phyloP scores from a whole-genome alignment of 2,888 invertebrate species.

The Zygothrica quintamaculata region DNA sequence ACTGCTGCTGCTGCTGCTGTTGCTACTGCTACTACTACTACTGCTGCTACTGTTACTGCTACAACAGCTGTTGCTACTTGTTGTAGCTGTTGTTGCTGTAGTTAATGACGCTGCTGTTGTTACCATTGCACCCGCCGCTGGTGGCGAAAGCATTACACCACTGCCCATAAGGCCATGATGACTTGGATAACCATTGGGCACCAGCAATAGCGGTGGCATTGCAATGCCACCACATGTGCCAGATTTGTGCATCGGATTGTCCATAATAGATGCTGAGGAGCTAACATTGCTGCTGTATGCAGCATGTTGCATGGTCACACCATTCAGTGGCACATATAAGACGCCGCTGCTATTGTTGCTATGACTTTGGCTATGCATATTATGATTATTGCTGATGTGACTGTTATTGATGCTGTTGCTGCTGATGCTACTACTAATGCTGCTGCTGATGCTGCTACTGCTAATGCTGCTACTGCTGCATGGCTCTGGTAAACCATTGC shows the following conservation, averaged over 20 bases:
- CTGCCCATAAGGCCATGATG: conserved; percentile 32
- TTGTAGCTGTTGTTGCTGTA: conserved; percentile 14
- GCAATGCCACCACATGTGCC: conserved; percentile 19
- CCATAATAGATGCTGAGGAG: conserved; percentile 27
- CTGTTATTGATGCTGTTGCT: conserved; percentile 33
- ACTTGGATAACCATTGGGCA: conserved; percentile 56
- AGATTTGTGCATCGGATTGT: conserved; percentile 36
- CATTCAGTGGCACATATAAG: conserved; percentile 63
- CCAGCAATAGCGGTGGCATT: conserved; percentile 40
- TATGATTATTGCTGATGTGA: conserved; percentile 14
- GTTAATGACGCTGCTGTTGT: conserved; percentile 8
- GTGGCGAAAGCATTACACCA: conserved; percentile 56
- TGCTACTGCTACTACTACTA: conserved; percentile 9
- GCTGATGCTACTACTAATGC: conserved; percentile 12
- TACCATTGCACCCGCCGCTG: conserved; percentile 23
- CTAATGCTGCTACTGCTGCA: background rate
- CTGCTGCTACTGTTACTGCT: background rate
- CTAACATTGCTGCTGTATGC: conserved; percentile 62
- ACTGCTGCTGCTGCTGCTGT: conserved; percentile 11
- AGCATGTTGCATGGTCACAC: conserved; percentile 53
- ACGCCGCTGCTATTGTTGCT: conserved; percentile 48
- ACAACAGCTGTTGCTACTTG: conserved; percentile 8
- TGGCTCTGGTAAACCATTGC: background rate
- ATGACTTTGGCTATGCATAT: conserved; percentile 13
- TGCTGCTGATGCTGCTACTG: conserved; percentile 12